Evolutionary conservation across 2,113 vertebrate species (phyloP).

Genomic region (Crocuta crocuta): DNA sequence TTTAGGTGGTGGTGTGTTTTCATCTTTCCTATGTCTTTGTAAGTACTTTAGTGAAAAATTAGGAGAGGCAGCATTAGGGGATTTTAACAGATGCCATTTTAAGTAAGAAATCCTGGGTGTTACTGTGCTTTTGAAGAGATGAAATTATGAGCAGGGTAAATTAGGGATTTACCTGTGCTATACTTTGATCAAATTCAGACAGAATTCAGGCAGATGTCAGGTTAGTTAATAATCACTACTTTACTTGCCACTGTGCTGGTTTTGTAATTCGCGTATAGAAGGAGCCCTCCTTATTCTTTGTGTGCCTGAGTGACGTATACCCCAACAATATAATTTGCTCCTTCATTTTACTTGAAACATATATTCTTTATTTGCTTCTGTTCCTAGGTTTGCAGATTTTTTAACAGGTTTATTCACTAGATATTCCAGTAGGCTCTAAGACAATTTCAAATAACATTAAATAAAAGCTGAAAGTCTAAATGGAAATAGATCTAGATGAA

Average conservation of each 20-base stretch:
- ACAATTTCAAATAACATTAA: background rate
- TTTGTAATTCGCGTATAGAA: background rate
- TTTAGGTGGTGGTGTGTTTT: slow-evolving; percentile 30
- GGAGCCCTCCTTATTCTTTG: background rate
- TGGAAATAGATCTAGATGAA: background rate
- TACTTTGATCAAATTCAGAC: background rate
- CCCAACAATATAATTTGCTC: background rate
- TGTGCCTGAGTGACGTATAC: background rate
- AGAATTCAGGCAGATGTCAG: background rate
- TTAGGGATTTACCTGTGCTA: background rate
- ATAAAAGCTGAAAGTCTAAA: slow-evolving; percentile 17
- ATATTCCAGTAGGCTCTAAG: background rate
- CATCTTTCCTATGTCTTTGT: background rate
- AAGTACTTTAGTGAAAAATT: background rate
- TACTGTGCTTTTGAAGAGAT: slow-evolving; percentile 19
- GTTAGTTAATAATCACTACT: background rate
- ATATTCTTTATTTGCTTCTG: background rate
- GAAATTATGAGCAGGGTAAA: background rate
- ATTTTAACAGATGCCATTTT: background rate
- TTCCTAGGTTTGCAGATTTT: background rate
- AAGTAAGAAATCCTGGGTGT: background rate
- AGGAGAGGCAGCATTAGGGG: background rate
- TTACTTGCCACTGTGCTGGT: background rate
- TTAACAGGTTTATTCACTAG: slow-evolving; percentile 31
- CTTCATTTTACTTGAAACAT: slow-evolving; percentile 30